Evolutionary conservation across 2,113 vertebrate genomes (phyloP).

Genomic region (Piliocolobus tephrosceles): DNA sequence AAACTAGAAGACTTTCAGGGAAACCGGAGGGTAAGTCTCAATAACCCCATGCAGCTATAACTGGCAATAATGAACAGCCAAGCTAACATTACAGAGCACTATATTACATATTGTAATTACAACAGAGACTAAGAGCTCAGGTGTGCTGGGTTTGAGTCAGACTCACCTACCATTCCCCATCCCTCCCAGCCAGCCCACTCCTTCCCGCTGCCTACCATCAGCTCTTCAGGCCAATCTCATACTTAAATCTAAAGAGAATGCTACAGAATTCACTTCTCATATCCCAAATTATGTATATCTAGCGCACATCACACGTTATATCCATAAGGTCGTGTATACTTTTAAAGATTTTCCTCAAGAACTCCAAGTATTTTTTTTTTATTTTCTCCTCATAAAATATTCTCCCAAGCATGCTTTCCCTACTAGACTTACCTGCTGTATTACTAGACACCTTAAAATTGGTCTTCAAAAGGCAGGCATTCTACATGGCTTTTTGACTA

Average conservation of each 20-base stretch:
- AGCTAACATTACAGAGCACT: not conserved
- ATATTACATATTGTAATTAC: not conserved
- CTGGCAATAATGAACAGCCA: not conserved
- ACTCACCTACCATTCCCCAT: not conserved
- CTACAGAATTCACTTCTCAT: not conserved
- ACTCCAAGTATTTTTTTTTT: conserved; percentile 23
- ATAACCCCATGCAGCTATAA: not conserved
- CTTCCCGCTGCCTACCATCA: not conserved
- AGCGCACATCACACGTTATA: not conserved
- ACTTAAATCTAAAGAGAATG: not conserved
- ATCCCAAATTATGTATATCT: not conserved
- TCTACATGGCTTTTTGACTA: conserved; percentile 57
- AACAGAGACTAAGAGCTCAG: not conserved
- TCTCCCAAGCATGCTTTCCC: not conserved
- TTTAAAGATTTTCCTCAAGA: not conserved
- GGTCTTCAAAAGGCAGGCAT: conserved; percentile 19
- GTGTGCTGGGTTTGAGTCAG: not conserved
- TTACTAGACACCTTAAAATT: not conserved
- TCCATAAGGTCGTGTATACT: not conserved
- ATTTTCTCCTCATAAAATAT: not conserved
- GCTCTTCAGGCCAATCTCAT: not conserved
- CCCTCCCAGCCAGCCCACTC: not conserved
- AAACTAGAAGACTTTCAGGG: not conserved
- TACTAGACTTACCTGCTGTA: conserved; percentile 46
- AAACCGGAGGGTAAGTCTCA: not conserved